Evolutionary conservation across 2,797 vertebrate genomes (phyloP).

Genomic region (Manis pentadactyla): DNA sequence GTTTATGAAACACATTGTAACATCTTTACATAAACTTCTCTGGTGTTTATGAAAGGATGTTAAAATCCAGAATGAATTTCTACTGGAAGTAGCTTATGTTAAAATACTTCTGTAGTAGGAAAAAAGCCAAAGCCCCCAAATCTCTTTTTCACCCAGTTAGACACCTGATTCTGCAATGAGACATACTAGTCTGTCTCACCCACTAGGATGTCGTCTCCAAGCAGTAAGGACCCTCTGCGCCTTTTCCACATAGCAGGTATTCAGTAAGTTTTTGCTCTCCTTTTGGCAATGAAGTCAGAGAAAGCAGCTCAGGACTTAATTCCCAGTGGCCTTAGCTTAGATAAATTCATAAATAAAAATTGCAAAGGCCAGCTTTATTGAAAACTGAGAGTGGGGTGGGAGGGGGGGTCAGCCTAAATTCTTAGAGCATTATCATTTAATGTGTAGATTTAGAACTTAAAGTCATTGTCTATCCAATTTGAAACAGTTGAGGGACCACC

Average conservation of each 20-base stretch:
- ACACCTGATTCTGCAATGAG: neutral
- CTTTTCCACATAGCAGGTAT: neutral
- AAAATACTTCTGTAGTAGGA: neutral
- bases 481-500: neutral
- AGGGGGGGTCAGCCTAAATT: neutral
- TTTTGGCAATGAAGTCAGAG: neutral
- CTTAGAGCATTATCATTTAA: neutral
- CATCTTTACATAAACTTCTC: slow-evolving; percentile 24
- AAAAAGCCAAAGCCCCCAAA: neutral
- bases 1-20: slow-evolving; percentile 20
- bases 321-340: neutral
- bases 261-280: neutral
- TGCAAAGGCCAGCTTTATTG: neutral
- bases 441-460: neutral
- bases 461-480: slow-evolving; percentile 43
- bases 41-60: neutral
- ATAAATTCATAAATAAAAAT: slow-evolving; percentile 35
- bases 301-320: slow-evolving; percentile 20
- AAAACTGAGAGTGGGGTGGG: neutral
- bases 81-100: neutral
- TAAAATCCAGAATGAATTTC: slow-evolving; percentile 6
- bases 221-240: neutral
- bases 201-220: neutral
- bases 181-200: neutral
- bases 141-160: neutral